These are phyloP conservation scores for Caenorhabditis latens DNA, from an alignment of 1,140 invertebrate species.

Conservation along the genomic window DNA sequence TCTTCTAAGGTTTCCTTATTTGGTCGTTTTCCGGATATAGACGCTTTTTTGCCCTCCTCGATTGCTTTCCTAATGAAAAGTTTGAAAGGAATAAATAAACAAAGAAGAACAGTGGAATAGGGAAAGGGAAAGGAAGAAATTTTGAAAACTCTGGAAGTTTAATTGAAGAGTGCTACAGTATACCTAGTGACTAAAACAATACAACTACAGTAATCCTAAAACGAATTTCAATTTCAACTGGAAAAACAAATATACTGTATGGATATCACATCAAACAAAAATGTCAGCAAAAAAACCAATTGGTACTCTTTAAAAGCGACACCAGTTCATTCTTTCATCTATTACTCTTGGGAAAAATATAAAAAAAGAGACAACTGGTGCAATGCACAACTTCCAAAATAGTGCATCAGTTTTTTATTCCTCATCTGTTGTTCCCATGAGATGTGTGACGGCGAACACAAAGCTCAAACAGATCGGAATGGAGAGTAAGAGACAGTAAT, in stretches of 20 bases:
- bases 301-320: neutral
- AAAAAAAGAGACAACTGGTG: slow-evolving; percentile 29
- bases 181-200: neutral
- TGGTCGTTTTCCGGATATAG: slow-evolving; percentile 12
- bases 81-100: neutral
- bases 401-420: slow-evolving; percentile 38
- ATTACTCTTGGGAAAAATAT: slow-evolving; percentile 27
- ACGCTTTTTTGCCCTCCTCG: slow-evolving; percentile 21
- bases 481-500: neutral
- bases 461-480: slow-evolving; percentile 12
- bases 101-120: neutral
- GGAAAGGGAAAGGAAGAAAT: neutral
- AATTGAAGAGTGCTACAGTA: neutral
- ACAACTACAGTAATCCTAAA: too few species aligned
- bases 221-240: too few species aligned
- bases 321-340: slow-evolving; percentile 11
- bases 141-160: too few species aligned
- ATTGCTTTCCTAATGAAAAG: slow-evolving; percentile 36
- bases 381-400: slow-evolving; percentile 33
- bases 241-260: too few species aligned
- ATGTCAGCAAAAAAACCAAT: too few species aligned
- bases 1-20: neutral
- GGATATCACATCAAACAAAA: too few species aligned
- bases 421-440: neutral
- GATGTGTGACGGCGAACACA: neutral